Percentiles rank a stretch among this genome's conserved stretches.
Conservation (phyloP, 1,140 invertebrate species). For the Neotoxoptera formosana region DNA sequence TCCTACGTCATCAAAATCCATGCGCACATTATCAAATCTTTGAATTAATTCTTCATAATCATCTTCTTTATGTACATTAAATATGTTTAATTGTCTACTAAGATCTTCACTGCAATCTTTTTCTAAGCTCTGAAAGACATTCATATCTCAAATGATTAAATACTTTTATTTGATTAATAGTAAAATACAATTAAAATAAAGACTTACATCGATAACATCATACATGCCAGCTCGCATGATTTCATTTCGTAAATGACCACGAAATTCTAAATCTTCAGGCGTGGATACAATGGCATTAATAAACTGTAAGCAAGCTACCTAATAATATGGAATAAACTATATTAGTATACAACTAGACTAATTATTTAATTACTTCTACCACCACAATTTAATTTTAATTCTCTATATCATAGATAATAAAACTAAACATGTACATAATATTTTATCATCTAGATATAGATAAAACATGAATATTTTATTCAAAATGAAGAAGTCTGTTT, state of each 20-base stretch:
- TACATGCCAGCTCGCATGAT: conserved; percentile 91
- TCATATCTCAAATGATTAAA: background rate
- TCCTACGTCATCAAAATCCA: conserved; percentile 91
- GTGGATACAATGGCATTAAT: conserved; percentile 92
- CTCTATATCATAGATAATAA: background rate
- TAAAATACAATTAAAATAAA: background rate
- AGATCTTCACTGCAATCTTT: conserved; percentile 66
- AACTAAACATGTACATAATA: background rate
- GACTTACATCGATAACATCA: conserved; percentile 76
- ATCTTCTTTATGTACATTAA: conserved; percentile 77
- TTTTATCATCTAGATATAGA: no score
- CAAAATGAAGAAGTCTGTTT: no score
- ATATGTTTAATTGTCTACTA: conserved; percentile 67
- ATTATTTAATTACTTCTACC: background rate
- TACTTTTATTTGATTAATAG: background rate
- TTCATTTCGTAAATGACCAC: conserved; percentile 93
- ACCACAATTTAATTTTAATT: background rate
- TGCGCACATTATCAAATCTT: conserved; percentile 89
- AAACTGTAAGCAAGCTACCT: conserved; percentile 86
- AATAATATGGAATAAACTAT: conserved; percentile 11
- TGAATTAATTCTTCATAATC: conserved; percentile 93
- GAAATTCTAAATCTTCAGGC: conserved; percentile 92
- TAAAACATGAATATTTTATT: no score
- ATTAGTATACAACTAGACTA: background rate
- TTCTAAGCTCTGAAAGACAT: conserved; percentile 61